Percentiles rank a stretch among this genome's conserved stretches.
Conservation (phyloP, 2,113 vertebrate genomes). For the Alligator mississippiensis region DNA sequence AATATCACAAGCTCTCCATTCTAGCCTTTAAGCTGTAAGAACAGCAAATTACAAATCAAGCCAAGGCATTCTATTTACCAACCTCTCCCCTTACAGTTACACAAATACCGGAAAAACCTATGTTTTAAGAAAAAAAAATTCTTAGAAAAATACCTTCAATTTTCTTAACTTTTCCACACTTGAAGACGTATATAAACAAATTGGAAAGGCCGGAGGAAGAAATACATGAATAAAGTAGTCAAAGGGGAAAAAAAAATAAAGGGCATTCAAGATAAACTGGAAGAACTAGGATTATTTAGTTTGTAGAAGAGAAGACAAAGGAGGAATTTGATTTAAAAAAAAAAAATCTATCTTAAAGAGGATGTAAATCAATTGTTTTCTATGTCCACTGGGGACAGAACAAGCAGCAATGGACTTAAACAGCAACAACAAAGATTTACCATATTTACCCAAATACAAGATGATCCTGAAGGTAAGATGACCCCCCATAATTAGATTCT, state of each 20-base stretch:
- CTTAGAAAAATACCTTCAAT: background rate
- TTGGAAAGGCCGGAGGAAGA: too few relatives aligned
- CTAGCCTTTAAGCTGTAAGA: background rate
- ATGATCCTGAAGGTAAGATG: too few relatives aligned
- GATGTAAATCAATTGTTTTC: background rate
- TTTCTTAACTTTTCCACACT: background rate
- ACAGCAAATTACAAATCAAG: background rate
- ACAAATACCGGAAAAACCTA: background rate
- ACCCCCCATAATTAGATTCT: too few relatives aligned
- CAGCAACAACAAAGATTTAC: background rate
- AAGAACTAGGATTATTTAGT: too few relatives aligned
- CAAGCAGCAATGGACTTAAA: background rate
- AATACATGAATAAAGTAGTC: too few relatives aligned
- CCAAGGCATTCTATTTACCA: background rate
- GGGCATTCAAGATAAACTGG: too few relatives aligned
- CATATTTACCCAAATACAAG: too few relatives aligned
- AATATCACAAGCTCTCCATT: background rate
- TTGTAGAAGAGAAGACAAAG: too few relatives aligned
- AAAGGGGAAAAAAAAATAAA: too few relatives aligned
- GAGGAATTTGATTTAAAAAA: too few relatives aligned
- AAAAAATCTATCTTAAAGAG: background rate
- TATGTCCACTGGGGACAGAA: background rate
- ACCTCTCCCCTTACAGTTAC: background rate
- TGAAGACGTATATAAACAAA: too few relatives aligned
- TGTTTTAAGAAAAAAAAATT: too few relatives aligned